These are phyloP conservation scores for Caradrina kadenii DNA, from an alignment of 2,888 invertebrate species.

Conservation along the genomic window DNA sequence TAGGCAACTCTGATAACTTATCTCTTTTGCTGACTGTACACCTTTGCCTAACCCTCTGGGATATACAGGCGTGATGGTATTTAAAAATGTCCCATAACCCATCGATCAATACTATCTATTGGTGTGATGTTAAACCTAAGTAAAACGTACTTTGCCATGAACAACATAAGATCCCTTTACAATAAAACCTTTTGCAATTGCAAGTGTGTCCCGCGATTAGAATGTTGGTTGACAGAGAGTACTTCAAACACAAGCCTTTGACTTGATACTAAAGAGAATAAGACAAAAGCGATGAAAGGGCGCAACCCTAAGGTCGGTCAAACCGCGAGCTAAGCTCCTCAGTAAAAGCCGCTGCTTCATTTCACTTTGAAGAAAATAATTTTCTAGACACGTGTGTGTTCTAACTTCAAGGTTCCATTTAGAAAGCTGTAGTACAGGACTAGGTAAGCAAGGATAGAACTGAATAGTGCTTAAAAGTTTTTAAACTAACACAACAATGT, in stretches of 20 bases:
- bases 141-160: background rate
- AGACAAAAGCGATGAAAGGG: constrained; percentile 53
- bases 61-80: too few relatives aligned
- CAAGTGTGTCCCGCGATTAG: constrained; percentile 20
- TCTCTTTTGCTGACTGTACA: too few relatives aligned
- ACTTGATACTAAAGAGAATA: constrained; percentile 35
- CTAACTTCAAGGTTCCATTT: constrained; percentile 2
- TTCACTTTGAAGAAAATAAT: constrained; percentile 16
- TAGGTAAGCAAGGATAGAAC: background rate
- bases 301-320: constrained; percentile 21
- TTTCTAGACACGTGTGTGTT: constrained; percentile 7
- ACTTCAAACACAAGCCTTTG: constrained; percentile 45
- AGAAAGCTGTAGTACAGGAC: background rate
- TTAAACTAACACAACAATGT: background rate
- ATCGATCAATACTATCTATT: constrained; percentile 9
- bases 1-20: too few relatives aligned
- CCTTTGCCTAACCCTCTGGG: too few relatives aligned
- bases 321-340: constrained; percentile 31
- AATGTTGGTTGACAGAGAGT: constrained; percentile 9
- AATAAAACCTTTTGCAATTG: background rate
- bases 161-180: background rate
- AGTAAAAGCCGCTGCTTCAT: constrained; percentile 22
- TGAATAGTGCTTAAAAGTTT: background rate
- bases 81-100: too few relatives aligned
- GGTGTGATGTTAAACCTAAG: background rate